Percentiles rank a stretch among this genome's conserved stretches.
These are phyloP conservation scores for Atethmia centrago DNA, from an alignment of 2,888 invertebrate species.

Conservation along the genomic window DNA sequence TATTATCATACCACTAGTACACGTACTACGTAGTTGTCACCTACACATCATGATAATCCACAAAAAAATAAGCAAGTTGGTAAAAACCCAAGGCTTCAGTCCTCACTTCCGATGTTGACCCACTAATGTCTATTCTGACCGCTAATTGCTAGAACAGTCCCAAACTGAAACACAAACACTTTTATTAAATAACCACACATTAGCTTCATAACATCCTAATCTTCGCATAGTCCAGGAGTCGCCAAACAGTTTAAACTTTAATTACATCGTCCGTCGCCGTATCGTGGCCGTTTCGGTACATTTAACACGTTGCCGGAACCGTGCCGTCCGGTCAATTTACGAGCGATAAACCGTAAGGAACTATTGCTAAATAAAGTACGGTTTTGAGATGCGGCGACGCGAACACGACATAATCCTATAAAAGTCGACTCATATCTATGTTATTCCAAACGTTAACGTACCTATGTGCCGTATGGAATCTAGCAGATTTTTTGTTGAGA, in stretches of 20 bases:
- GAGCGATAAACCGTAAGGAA: conserved; percentile 47
- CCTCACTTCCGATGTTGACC: background rate
- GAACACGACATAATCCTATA: background rate
- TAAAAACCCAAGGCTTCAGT: background rate
- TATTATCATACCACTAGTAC: background rate
- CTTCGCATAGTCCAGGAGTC: conserved; percentile 15
- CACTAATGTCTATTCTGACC: background rate
- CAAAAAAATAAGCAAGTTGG: background rate
- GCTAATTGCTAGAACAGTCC: background rate
- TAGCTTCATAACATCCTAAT: conserved; percentile 10
- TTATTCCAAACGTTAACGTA: background rate
- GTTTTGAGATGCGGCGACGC: conserved; percentile 1
- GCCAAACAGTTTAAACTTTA: conserved; percentile 57
- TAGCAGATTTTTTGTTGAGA: too few relatives aligned
- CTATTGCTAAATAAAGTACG: conserved; percentile 41
- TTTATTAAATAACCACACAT: conserved; percentile 23
- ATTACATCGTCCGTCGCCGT: conserved; percentile 50
- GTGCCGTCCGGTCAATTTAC: conserved; percentile 44
- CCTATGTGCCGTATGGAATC: background rate
- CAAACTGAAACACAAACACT: conserved; percentile 9
- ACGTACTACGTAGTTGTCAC: background rate
- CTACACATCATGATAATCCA: background rate
- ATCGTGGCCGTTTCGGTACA: conserved; percentile 64
- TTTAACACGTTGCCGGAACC: conserved; percentile 59
- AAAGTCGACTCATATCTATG: background rate